Conservation (phyloP, 2,888 invertebrate genomes). For the Drosophila pseudotalamancana region DNA sequence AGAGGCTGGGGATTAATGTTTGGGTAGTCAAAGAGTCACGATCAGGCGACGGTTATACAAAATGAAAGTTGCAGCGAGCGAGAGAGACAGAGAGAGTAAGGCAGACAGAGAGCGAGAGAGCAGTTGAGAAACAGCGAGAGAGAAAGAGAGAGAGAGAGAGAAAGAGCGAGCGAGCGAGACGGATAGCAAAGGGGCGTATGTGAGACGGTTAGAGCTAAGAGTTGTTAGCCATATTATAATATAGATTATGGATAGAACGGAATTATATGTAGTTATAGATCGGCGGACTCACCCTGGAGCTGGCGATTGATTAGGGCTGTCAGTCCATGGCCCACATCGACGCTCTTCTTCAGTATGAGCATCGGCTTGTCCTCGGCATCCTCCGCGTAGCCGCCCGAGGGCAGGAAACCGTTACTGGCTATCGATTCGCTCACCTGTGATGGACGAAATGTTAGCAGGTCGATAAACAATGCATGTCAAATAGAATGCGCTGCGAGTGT, state of each 20-base stretch:
- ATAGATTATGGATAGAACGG: no score
- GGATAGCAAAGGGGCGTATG: background rate
- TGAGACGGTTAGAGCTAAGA: background rate
- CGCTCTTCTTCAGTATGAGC: constrained; percentile 89
- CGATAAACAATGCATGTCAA: background rate
- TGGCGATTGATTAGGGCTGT: constrained; percentile 91
- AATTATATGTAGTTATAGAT: no score
- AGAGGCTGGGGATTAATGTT: constrained; percentile 4
- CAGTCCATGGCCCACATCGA: constrained; percentile 89
- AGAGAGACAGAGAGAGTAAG: constrained; percentile 5
- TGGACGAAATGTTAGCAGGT: background rate
- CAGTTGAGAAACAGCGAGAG: constrained; percentile 1
- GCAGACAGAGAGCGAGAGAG: background rate
- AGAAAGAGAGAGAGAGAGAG: constrained; percentile 10
- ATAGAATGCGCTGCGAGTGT: background rate
- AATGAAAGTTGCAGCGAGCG: background rate
- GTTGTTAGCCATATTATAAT: no score
- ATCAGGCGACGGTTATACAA: constrained; percentile 6
- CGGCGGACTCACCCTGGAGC: constrained; percentile 88
- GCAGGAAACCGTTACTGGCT: constrained; percentile 90
- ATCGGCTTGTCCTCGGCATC: constrained; percentile 91
- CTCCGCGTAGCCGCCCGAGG: constrained; percentile 87
- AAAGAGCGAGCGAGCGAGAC: constrained; percentile 5
- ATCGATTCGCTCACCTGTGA: constrained; percentile 91
- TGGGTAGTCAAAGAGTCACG: background rate